Evolutionary conservation across 2,888 invertebrate genomes (phyloP).

Genomic region (Stenodera caucasica): DNA sequence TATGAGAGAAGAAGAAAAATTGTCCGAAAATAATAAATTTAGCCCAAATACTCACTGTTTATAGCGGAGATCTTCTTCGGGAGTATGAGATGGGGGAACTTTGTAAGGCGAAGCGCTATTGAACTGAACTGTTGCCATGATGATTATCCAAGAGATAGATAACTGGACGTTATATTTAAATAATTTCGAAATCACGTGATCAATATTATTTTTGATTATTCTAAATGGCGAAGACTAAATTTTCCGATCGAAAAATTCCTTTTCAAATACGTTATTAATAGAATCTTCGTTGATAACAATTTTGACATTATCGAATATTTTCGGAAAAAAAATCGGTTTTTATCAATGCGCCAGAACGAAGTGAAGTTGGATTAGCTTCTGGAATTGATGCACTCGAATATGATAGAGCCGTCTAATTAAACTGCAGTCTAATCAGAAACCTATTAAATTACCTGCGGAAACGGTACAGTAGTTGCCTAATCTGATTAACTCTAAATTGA

Average conservation of each 20-base stretch:
- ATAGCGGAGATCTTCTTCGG: slow-evolving; percentile 57
- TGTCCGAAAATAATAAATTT: too few relatives aligned
- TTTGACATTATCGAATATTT: too few relatives aligned
- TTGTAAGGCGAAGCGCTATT: slow-evolving; percentile 59
- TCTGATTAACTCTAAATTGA: neutral
- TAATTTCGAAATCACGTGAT: neutral
- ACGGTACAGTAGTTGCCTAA: neutral
- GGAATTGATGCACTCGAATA: neutral
- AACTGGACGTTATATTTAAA: slow-evolving; percentile 3
- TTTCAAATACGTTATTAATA: too few relatives aligned
- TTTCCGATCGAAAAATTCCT: too few relatives aligned
- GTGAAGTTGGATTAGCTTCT: too few relatives aligned
- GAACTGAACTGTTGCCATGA: slow-evolving; percentile 61
- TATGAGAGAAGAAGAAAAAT: too few relatives aligned
- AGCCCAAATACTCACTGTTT: slow-evolving; percentile 60
- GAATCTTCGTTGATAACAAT: too few relatives aligned
- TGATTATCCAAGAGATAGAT: slow-evolving; percentile 6
- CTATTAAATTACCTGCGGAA: neutral
- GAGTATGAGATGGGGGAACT: slow-evolving; percentile 45
- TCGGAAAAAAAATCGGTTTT: too few relatives aligned
- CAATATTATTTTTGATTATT: too few relatives aligned
- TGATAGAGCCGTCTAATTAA: neutral
- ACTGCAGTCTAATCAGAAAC: neutral
- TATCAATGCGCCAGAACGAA: too few relatives aligned
- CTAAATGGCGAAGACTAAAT: too few relatives aligned